Evolutionary conservation across 2,888 invertebrate species (phyloP).

Genomic region (Diaphora mendica): DNA sequence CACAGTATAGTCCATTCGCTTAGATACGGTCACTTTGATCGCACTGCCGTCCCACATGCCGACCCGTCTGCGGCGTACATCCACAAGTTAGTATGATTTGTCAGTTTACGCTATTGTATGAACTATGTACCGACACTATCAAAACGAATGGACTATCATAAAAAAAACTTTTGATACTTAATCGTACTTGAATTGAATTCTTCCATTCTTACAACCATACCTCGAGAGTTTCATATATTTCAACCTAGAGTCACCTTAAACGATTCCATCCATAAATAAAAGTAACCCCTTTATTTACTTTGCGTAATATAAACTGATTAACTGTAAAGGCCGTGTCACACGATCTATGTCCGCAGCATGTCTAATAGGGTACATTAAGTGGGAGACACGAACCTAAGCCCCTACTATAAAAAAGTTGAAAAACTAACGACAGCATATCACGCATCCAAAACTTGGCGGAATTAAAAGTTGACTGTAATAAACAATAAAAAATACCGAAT

Average conservation of each 20-base stretch:
- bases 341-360: conserved; percentile 60
- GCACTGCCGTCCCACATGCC: too few relatives aligned
- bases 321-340: conserved; percentile 60
- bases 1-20: too few relatives aligned
- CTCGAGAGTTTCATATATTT: not conserved
- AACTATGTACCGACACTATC: too few relatives aligned
- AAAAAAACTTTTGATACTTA: too few relatives aligned
- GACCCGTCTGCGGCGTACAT: too few relatives aligned
- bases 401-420: conserved; percentile 74
- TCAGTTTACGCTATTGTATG: too few relatives aligned
- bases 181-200: not conserved
- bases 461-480: conserved; percentile 85
- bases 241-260: conserved; percentile 1
- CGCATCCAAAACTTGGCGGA: conserved; percentile 82
- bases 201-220: not conserved
- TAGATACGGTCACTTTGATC: too few relatives aligned
- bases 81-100: too few relatives aligned
- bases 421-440: conserved; percentile 81
- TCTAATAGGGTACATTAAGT: conserved; percentile 77
- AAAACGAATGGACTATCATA: too few relatives aligned
- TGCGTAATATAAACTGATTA: conserved; percentile 52
- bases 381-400: conserved; percentile 75
- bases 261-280: conserved; percentile 39
- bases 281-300: conserved; percentile 53
- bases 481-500: conserved; percentile 82